Evolutionary conservation across 2,797 vertebrate species (phyloP), one percentile per base, ranked within the genome.

Genomic region (Aselliscus stoliczkanus): DNA sequence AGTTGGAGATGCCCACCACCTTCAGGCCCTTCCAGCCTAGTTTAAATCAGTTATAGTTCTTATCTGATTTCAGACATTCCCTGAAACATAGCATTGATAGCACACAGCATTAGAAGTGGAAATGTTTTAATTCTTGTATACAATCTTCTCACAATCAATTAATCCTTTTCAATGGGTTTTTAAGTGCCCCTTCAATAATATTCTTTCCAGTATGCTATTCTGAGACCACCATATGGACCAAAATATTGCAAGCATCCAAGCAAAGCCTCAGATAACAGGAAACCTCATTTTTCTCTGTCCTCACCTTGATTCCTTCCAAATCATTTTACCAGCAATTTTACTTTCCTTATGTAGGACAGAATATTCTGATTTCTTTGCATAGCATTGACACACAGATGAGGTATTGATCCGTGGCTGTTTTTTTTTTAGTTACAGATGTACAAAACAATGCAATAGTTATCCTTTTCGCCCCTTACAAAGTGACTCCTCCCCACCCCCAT

Each of bases 221-320:
- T 81, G 85, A 97, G 83, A 65, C 83, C 64, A 83, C 73, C 77
- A 75, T 69, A 69, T 65, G 73, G 72, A 62, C 88, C 69, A 83
- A 90, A 83, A 72, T 93, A 95, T 86, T 92, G 75, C 75, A 77
- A 86, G 70, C n/a, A 84, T 82, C 86, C 73, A 81, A 88, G 52
- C 64, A 85, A 91, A 58, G 58, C 37, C 86, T 72, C 87, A 29
- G 50, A 94, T 92, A 86, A 93, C 14, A 79, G 21, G 79, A 91
- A 77, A 65, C 20, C 47, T 88, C 56, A 0, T 44, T 88, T 54
- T 67, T 56, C 93, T 60, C 64, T 62, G 18, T 14, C 44, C 44
- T n/a, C 8, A 4, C 80, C 29, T 34, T 25, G 17, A 70, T 14
- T n/a, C 56, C 29, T 65, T 14, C 60, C 73, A 80, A 44, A 64